Conservation (phyloP, 2,797 vertebrate species). For the Typhlichthys eigenmanni region DNA sequence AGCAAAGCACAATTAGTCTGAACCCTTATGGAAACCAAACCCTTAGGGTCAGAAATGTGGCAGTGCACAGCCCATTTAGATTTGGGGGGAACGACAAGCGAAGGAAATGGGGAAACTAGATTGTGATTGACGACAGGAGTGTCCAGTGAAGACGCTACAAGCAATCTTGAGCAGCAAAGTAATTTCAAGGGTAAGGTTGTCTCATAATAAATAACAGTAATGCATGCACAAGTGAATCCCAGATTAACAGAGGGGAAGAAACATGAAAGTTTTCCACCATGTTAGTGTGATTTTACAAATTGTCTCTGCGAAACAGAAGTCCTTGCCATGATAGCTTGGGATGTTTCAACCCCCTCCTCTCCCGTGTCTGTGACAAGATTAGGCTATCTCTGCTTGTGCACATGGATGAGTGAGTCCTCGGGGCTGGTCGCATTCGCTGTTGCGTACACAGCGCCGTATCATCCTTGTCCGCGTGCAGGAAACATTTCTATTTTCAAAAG, state of each 20-base stretch:
- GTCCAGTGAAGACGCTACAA: constrained; percentile 9
- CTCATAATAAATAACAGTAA: constrained; percentile 37
- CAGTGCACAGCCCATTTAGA: constrained; percentile 29
- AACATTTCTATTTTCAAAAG: constrained; percentile 73
- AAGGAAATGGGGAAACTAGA: constrained; percentile 25
- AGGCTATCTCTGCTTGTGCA: constrained; percentile 71
- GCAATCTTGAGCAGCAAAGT: constrained; percentile 19
- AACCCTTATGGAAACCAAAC: constrained; percentile 1
- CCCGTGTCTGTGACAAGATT: constrained; percentile 70
- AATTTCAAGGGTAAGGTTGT: constrained; percentile 41
- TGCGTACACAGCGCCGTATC: constrained; percentile 19
- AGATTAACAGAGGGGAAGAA: constrained; percentile 20
- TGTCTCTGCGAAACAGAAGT: constrained; percentile 48
- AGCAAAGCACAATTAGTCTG: neutral
- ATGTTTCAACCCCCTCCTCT: constrained; percentile 23
- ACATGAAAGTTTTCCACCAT: constrained; percentile 21
- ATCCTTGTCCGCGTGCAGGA: constrained; percentile 49
- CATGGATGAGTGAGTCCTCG: constrained; percentile 74
- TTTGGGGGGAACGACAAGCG: constrained; percentile 10
- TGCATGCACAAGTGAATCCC: constrained; percentile 35
- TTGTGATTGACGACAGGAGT: constrained; percentile 9
- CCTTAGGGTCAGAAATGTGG: neutral
- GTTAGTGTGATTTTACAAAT: constrained; percentile 54
- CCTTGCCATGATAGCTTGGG: constrained; percentile 49
- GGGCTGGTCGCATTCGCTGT: constrained; percentile 46